A percentile compares a stretch with the other conserved stretches of the same genome.
These are phyloP conservation scores for Glyptemys insculpta DNA, from an alignment of 2,797 vertebrate genomes.

Conservation along the genomic window DNA sequence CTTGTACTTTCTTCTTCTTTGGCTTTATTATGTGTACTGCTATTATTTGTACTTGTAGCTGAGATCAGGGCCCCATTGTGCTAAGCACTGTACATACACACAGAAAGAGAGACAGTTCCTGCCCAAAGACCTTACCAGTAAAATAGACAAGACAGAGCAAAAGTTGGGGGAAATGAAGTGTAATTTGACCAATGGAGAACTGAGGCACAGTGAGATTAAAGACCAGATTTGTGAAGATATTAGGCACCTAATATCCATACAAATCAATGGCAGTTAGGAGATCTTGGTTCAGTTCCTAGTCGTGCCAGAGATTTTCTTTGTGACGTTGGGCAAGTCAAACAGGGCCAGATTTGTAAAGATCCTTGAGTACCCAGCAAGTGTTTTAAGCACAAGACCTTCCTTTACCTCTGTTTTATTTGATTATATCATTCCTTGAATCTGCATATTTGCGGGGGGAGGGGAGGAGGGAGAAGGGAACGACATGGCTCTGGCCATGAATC, in stretches of 20 bases:
- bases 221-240: background rate
- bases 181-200: background rate
- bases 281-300: background rate
- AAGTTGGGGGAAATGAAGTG: background rate
- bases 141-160: background rate
- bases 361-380: background rate
- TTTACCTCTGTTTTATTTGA: background rate
- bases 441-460: background rate
- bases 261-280: background rate
- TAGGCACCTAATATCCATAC: background rate
- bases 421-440: background rate
- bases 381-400: background rate
- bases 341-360: background rate
- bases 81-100: background rate
- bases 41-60: background rate
- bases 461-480: too few species aligned
- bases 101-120: background rate
- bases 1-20: slow-evolving; percentile 20
- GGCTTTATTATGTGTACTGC: background rate
- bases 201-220: background rate
- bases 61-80: background rate
- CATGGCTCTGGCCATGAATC: background rate
- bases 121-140: slow-evolving; percentile 4
- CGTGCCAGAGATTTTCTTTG: background rate
- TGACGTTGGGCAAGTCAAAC: background rate